Conservation (phyloP, 2,113 vertebrate species). For the Pterocles gutturalis region DNA sequence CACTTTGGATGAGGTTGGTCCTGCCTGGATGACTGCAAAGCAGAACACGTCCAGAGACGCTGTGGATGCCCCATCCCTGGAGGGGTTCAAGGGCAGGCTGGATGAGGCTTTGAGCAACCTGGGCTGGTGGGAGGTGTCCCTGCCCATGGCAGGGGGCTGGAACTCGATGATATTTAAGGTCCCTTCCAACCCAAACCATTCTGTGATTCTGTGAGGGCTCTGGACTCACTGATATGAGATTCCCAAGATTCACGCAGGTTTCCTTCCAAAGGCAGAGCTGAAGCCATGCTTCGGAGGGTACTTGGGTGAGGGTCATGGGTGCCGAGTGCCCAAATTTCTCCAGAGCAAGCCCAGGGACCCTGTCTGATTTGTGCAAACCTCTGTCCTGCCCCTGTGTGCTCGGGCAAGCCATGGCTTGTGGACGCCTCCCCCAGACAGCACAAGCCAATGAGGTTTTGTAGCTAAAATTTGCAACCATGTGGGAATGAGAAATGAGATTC, state of each 20-base stretch:
- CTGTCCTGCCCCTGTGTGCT: neutral
- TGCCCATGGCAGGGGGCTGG: no score
- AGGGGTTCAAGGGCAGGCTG: no score
- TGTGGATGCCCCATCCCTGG: no score
- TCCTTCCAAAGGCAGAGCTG: neutral
- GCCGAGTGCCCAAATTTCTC: neutral
- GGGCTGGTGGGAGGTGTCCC: no score
- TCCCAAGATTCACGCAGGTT: neutral
- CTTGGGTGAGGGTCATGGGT: fast-evolving
- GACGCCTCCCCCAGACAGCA: neutral
- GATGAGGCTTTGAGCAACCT: no score
- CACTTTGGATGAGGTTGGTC: neutral
- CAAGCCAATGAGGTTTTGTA: neutral
- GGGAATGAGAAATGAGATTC: neutral
- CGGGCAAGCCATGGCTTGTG: neutral
- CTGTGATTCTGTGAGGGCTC: neutral
- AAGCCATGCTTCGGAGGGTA: neutral
- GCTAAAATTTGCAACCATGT: neutral
- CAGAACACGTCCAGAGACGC: no score
- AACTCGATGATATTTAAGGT: no score
- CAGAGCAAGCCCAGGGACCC: neutral
- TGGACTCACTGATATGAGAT: neutral
- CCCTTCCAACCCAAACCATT: no score
- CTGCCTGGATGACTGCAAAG: neutral
- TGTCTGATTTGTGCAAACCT: neutral